Conservation (phyloP, 2,888 invertebrate genomes). For the Cerceris rybyensis region DNA sequence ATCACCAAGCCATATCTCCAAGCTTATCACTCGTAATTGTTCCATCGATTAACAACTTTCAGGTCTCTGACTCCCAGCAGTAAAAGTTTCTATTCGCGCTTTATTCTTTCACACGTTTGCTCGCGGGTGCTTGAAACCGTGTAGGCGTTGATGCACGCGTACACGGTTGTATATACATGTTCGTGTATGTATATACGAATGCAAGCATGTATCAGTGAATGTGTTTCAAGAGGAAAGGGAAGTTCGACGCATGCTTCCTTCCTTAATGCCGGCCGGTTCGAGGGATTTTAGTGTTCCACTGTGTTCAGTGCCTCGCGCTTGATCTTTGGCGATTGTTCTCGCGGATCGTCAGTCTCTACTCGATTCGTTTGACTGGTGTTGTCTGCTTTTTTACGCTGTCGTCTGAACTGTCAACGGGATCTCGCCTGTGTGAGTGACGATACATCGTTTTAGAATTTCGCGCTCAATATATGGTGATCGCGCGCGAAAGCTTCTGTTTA, state of each 20-base stretch:
- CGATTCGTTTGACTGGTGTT: slow-evolving; percentile 19
- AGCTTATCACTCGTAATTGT: slow-evolving; percentile 8
- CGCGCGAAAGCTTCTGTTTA: no score
- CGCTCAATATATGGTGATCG: background rate
- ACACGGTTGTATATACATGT: slow-evolving; percentile 35
- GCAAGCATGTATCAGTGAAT: background rate
- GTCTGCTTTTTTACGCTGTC: slow-evolving; percentile 7
- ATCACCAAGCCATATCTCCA: no score
- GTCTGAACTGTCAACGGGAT: background rate
- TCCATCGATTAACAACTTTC: slow-evolving; percentile 24
- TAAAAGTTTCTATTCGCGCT: slow-evolving; percentile 14
- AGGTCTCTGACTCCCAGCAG: slow-evolving; percentile 36
- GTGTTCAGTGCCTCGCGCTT: slow-evolving; percentile 51
- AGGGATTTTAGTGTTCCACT: slow-evolving; percentile 49
- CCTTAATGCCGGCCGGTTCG: slow-evolving; percentile 43
- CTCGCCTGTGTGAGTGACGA: background rate
- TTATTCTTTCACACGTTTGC: slow-evolving; percentile 19
- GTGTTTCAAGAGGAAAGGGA: slow-evolving; percentile 57
- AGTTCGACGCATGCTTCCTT: slow-evolving; percentile 69
- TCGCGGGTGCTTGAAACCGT: background rate
- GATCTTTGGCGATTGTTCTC: slow-evolving; percentile 53
- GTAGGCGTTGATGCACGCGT: background rate
- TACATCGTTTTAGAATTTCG: background rate
- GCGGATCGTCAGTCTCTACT: slow-evolving; percentile 27
- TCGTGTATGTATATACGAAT: background rate